These are phyloP conservation scores for Ceramica pisi DNA, from an alignment of 2,888 invertebrate genomes.

Conservation along the genomic window DNA sequence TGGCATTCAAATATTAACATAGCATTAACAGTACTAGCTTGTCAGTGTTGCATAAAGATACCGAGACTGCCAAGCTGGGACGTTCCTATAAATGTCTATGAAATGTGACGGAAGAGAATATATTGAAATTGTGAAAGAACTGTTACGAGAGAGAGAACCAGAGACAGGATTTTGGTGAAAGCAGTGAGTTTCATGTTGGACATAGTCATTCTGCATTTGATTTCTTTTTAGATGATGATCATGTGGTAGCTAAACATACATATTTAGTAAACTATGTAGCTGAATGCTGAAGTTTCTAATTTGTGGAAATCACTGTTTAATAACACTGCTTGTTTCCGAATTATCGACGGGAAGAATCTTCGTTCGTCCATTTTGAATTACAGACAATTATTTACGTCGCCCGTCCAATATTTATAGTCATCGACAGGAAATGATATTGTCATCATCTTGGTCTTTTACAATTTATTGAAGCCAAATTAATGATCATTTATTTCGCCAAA, in stretches of 20 bases:
- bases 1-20: constrained; percentile 48
- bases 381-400: no score
- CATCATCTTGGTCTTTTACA: background rate
- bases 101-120: constrained; percentile 40
- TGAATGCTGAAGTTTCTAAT: background rate
- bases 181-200: constrained; percentile 39
- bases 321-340: background rate
- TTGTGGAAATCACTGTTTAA: background rate
- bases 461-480: background rate
- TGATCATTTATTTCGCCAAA: background rate
- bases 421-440: background rate
- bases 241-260: background rate
- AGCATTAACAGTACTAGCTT: constrained; percentile 20
- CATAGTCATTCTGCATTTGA: background rate
- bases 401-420: no score
- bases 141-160: background rate
- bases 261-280: background rate
- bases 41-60: constrained; percentile 44
- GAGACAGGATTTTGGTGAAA: background rate
- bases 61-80: constrained; percentile 48
- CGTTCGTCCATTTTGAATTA: no score
- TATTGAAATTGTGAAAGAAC: background rate
- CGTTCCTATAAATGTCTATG: constrained; percentile 7
- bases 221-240: background rate
- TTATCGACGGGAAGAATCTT: background rate